phyloP scores from a whole-genome alignment of 2,797 vertebrate species.

The Malurus splendens region DNA sequence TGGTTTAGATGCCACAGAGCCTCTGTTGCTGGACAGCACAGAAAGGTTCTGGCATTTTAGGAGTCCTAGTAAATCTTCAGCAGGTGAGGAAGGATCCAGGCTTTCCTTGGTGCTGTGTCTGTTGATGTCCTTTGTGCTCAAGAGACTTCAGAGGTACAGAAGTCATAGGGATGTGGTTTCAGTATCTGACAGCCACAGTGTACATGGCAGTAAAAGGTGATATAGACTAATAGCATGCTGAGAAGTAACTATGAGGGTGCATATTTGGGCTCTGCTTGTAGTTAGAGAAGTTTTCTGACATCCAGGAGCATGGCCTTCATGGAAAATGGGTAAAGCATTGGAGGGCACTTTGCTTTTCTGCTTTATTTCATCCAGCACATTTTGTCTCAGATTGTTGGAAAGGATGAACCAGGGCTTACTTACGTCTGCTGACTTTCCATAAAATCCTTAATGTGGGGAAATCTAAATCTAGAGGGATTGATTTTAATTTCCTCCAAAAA shows the following conservation, averaged over 20 bases:
- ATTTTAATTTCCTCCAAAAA: constrained; percentile 51
- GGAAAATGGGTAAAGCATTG: background rate
- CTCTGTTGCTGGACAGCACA: background rate
- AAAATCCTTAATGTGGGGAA: constrained; percentile 23
- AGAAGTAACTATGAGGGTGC: background rate
- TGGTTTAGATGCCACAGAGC: background rate
- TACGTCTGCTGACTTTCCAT: background rate
- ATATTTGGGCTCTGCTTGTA: background rate
- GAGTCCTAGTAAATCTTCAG: background rate
- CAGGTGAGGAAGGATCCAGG: background rate
- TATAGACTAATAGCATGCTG: background rate
- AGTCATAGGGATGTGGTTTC: background rate
- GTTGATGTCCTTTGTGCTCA: background rate
- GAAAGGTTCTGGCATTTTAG: background rate
- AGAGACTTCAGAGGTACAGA: background rate
- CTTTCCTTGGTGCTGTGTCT: background rate
- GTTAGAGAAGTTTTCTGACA: background rate
- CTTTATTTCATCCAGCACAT: background rate
- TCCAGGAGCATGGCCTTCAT: background rate
- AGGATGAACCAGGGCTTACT: background rate
- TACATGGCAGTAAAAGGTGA: background rate
- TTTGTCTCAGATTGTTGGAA: background rate
- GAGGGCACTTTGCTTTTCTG: background rate
- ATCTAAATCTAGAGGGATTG: constrained; percentile 36
- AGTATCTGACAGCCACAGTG: background rate